Evolutionary conservation across 64 coral and sea anemone species (phyloP).

Genomic region (Anthopleura sola): DNA sequence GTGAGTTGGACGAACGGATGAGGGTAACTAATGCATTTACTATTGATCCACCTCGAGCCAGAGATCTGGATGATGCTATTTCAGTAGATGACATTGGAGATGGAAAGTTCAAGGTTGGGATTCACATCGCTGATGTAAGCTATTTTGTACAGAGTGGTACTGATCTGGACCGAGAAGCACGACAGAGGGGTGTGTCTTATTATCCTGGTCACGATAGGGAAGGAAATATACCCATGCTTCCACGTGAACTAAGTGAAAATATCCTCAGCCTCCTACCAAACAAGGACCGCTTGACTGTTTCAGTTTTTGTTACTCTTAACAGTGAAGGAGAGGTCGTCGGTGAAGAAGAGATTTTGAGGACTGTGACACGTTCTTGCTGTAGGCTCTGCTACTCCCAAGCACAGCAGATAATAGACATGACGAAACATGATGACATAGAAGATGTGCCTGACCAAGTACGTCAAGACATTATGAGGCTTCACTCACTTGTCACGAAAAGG

Average conservation of each 20-base stretch:
- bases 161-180: slow-evolving; percentile 61
- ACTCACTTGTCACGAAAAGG: slow-evolving; percentile 26
- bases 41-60: slow-evolving; percentile 56
- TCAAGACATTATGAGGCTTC: background rate
- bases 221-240: slow-evolving; percentile 67
- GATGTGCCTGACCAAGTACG: background rate
- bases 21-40: slow-evolving; percentile 48
- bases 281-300: slow-evolving; percentile 53
- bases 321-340: slow-evolving; percentile 25
- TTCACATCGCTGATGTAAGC: slow-evolving; percentile 87
- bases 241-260: slow-evolving; percentile 63
- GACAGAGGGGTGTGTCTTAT: slow-evolving; percentile 57
- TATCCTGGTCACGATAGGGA: slow-evolving; percentile 34
- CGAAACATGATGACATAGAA: background rate
- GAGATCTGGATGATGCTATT: slow-evolving; percentile 84
- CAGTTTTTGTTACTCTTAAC: slow-evolving; percentile 60
- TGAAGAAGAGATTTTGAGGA: slow-evolving; percentile 36
- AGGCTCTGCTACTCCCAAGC: slow-evolving; percentile 41
- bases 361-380: slow-evolving; percentile 49
- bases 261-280: slow-evolving; percentile 56
- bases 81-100: slow-evolving; percentile 30
- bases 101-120: slow-evolving; percentile 39
- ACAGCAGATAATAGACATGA: slow-evolving; percentile 28
- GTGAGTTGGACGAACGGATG: slow-evolving; percentile 14
- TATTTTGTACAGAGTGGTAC: slow-evolving; percentile 63